phyloP scores from a whole-genome alignment of 30 jellyfish, hydroid and myxozoan species.

The Aurelia sp. region DNA sequence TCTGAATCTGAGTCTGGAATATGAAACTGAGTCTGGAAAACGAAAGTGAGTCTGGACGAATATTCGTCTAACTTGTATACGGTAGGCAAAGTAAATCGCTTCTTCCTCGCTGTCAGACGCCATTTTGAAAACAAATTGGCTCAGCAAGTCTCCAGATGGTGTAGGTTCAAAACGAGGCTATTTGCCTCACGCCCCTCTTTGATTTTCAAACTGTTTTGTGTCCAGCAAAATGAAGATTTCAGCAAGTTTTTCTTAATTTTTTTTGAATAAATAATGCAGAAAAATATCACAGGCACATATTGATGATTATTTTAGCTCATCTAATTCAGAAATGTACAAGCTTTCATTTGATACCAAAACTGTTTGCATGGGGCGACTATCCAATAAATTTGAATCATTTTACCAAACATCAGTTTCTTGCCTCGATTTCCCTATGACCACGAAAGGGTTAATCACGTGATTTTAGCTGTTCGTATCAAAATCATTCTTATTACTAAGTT shows the following conservation, averaged over 20 bases:
- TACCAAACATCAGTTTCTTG: background rate
- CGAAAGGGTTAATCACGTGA: no score
- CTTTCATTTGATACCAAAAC: background rate
- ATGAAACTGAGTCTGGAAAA: no score
- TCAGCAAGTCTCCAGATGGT: background rate
- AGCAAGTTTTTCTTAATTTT: no score
- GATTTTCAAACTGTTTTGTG: background rate
- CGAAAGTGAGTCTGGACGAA: no score
- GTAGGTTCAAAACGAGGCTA: conserved; percentile 9
- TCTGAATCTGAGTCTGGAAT: no score
- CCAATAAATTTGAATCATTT: background rate
- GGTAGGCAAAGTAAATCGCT: conserved; percentile 4
- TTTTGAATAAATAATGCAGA: no score
- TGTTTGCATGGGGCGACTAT: background rate
- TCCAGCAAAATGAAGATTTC: no score
- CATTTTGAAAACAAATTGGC: conserved; percentile 32
- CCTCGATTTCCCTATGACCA: conserved; percentile 14
- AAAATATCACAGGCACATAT: no score
- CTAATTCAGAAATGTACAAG: background rate
- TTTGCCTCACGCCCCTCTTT: background rate
- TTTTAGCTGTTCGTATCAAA: no score
- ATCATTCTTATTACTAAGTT: no score
- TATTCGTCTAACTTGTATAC: no score
- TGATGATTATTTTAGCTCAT: background rate
- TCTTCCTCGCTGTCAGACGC: conserved; percentile 41